phyloP scores from a whole-genome alignment of 2,113 vertebrate genomes.

The Melanocharis versteri region DNA sequence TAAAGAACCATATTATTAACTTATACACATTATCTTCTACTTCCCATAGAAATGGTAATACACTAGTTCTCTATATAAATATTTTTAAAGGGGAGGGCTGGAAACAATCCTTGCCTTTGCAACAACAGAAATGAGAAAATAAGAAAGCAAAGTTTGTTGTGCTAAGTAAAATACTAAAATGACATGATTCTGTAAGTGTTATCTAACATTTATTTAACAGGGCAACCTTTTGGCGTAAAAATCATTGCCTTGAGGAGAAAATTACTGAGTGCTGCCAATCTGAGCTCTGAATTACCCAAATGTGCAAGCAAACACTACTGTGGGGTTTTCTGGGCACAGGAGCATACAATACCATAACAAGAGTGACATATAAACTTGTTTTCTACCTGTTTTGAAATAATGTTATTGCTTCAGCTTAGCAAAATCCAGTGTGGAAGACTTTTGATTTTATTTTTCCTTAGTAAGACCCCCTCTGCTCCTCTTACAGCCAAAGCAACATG shows the following conservation, averaged over 20 bases:
- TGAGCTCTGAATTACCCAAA: background rate
- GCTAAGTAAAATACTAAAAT: background rate
- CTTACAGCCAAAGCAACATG: background rate
- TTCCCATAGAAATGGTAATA: background rate
- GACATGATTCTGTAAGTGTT: background rate
- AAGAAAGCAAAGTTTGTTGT: background rate
- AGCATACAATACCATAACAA: background rate
- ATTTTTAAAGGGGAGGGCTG: background rate
- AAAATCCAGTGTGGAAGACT: background rate
- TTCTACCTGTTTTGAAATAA: background rate
- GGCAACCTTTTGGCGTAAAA: background rate
- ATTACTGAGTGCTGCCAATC: background rate
- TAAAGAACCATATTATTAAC: background rate
- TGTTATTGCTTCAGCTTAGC: background rate
- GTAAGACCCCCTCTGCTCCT: background rate
- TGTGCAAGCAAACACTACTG: background rate
- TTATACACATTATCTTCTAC: background rate
- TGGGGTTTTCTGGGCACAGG: background rate
- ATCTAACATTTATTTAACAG: background rate
- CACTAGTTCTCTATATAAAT: background rate
- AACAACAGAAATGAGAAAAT: background rate
- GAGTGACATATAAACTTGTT: background rate
- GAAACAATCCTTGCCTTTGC: background rate
- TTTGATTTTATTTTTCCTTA: background rate
- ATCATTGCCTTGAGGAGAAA: background rate